Percentiles rank a stretch among this genome's conserved stretches.
Evolutionary conservation across 2,888 invertebrate species (phyloP).

Genomic region (Brachynemurus nebulosus): DNA sequence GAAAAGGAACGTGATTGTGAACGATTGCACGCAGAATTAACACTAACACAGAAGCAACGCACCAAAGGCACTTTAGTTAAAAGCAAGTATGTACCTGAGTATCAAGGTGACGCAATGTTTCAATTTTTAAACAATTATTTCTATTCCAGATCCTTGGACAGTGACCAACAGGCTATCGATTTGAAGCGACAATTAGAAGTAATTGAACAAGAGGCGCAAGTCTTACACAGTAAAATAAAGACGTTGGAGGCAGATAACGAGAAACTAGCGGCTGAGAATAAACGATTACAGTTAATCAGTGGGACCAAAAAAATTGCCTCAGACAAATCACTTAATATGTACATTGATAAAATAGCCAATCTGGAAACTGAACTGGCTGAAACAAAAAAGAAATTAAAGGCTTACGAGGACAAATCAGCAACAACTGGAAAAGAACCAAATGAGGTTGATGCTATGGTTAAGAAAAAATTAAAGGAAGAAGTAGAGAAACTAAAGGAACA

Average conservation of each 20-base stretch:
- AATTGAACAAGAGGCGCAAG: slow-evolving; percentile 61
- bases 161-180: slow-evolving; percentile 51
- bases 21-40: slow-evolving; percentile 56
- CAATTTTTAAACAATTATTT: background rate
- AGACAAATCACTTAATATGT: slow-evolving; percentile 42
- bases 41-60: slow-evolving; percentile 44
- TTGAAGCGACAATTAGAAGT: slow-evolving; percentile 59
- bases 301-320: slow-evolving; percentile 38
- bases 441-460: slow-evolving; percentile 37
- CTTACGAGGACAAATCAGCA: slow-evolving; percentile 20
- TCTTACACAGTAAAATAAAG: slow-evolving; percentile 51
- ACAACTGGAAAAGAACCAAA: slow-evolving; percentile 34
- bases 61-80: slow-evolving; percentile 43
- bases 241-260: slow-evolving; percentile 63
- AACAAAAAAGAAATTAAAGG: slow-evolving; percentile 41
- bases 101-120: slow-evolving; percentile 1
- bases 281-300: slow-evolving; percentile 47
- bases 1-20: slow-evolving; percentile 76
- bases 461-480: slow-evolving; percentile 35
- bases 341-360: slow-evolving; percentile 43
- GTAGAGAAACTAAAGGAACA: slow-evolving; percentile 40
- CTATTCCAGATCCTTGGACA: slow-evolving; percentile 41
- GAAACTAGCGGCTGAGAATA: slow-evolving; percentile 57
- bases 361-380: slow-evolving; percentile 49
- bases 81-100: slow-evolving; percentile 41